Evolutionary conservation across 2,797 vertebrate genomes (phyloP).

Genomic region (Synanceia verrucosa): DNA sequence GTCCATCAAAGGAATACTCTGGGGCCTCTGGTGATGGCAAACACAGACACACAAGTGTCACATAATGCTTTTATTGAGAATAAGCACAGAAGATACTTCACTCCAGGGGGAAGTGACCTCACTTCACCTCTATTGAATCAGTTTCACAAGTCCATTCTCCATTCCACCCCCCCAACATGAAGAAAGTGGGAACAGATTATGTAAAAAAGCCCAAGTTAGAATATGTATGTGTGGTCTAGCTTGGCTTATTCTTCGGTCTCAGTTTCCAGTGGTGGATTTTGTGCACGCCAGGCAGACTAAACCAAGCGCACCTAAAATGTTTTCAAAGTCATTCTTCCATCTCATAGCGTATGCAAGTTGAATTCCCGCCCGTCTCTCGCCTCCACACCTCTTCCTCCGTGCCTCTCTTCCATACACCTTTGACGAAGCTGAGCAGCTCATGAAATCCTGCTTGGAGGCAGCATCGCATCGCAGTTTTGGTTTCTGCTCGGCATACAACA

Average conservation of each 20-base stretch:
- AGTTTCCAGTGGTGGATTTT: conserved; percentile 40
- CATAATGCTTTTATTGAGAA: background rate
- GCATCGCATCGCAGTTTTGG: background rate
- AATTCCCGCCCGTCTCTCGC: background rate
- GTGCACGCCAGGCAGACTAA: conserved; percentile 26
- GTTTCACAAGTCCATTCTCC: background rate
- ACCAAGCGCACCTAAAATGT: conserved; percentile 39
- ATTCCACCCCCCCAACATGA: background rate
- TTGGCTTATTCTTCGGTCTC: conserved; percentile 15
- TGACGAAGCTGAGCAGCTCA: conserved; percentile 15
- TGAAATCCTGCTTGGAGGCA: conserved; percentile 25
- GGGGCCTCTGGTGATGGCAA: conserved; percentile 62
- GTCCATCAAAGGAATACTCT: conserved; percentile 86
- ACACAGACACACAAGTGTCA: background rate
- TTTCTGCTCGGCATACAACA: background rate
- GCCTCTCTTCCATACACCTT: conserved; percentile 14
- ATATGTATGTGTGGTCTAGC: conserved; percentile 46
- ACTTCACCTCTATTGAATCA: background rate
- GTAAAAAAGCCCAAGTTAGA: conserved; percentile 30
- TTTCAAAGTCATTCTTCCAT: conserved; percentile 47
- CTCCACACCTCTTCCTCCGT: conserved; percentile 17
- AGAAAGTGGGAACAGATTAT: conserved; percentile 24
- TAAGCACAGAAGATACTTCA: conserved; percentile 1
- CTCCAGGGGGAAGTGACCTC: background rate
- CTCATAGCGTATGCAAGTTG: conserved; percentile 25